These are phyloP conservation scores for Ammodramus savannarum DNA, from an alignment of 2,113 vertebrate species.

Conservation along the genomic window DNA sequence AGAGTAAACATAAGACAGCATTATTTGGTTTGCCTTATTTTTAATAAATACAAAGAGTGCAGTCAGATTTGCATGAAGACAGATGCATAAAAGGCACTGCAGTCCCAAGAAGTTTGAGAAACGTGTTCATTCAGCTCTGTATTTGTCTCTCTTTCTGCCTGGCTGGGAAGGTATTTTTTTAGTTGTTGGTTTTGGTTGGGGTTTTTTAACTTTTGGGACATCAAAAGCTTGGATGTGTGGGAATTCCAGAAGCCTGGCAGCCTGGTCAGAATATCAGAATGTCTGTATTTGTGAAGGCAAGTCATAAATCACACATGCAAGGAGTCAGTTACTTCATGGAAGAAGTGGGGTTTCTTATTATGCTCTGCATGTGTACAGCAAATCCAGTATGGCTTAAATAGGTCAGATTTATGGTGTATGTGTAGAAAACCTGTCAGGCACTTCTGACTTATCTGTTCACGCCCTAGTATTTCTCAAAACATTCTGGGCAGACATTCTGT, in stretches of 20 bases:
- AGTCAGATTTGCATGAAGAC: neutral
- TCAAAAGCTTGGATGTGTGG: neutral
- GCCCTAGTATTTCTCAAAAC: neutral
- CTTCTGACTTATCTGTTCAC: neutral
- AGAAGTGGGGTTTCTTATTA: neutral
- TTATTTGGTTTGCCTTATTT: neutral
- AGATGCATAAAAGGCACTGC: neutral
- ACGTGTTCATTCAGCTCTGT: rapidly evolving
- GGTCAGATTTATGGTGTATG: neutral
- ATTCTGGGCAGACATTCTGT: neutral
- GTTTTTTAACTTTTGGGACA: neutral
- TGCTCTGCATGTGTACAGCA: neutral
- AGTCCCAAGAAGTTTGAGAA: neutral
- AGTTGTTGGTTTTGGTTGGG: neutral
- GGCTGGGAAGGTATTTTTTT: no score
- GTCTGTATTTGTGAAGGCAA: neutral
- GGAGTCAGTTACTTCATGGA: neutral
- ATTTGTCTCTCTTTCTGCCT: neutral
- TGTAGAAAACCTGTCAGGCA: neutral
- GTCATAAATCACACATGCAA: neutral
- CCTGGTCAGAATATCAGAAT: neutral
- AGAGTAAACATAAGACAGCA: neutral
- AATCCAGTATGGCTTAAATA: neutral
- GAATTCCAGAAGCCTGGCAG: neutral
- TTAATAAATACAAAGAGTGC: neutral